Percentiles rank a stretch among this genome's conserved stretches.
Conservation (phyloP, 2,888 invertebrate genomes). For the Asteroscopus sphinx region DNA sequence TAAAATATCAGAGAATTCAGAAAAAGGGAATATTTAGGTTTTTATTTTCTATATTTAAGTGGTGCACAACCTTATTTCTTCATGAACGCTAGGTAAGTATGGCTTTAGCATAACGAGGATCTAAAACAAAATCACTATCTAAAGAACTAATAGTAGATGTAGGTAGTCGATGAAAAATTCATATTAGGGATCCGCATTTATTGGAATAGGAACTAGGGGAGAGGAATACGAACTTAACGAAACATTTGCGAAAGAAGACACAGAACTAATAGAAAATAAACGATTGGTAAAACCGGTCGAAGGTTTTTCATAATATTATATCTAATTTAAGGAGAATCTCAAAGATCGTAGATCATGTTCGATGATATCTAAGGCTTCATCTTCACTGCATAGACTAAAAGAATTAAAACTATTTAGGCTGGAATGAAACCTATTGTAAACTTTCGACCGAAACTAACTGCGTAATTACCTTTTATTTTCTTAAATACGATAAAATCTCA, state of each 20-base stretch:
- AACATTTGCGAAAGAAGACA: slow-evolving; percentile 23
- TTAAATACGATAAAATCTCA: slow-evolving; percentile 90
- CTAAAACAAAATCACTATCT: slow-evolving; percentile 78
- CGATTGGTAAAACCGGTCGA: slow-evolving; percentile 59
- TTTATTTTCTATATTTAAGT: slow-evolving; percentile 85
- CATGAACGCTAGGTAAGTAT: slow-evolving; percentile 88
- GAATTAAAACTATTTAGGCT: slow-evolving; percentile 85
- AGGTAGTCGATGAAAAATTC: slow-evolving; percentile 72
- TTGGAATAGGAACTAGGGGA: slow-evolving; percentile 84
- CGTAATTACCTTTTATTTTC: slow-evolving; percentile 76
- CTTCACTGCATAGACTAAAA: slow-evolving; percentile 77
- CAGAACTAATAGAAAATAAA: slow-evolving; percentile 44
- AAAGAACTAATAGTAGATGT: slow-evolving; percentile 72
- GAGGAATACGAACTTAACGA: slow-evolving; percentile 64
- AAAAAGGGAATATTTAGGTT: slow-evolving; percentile 88
- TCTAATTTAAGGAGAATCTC: slow-evolving; percentile 69
- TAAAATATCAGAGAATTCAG: slow-evolving; percentile 90
- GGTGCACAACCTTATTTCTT: slow-evolving; percentile 90
- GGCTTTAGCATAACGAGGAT: slow-evolving; percentile 84
- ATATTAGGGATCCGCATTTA: slow-evolving; percentile 64
- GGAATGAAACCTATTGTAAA: slow-evolving; percentile 82
- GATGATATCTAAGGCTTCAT: slow-evolving; percentile 77
- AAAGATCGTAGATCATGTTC: slow-evolving; percentile 69
- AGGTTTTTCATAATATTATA: slow-evolving; percentile 66
- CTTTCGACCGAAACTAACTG: slow-evolving; percentile 80